Base-by-base conservation (phyloP, 2,113 vertebrate genomes). In the Motacilla alba region DNA sequence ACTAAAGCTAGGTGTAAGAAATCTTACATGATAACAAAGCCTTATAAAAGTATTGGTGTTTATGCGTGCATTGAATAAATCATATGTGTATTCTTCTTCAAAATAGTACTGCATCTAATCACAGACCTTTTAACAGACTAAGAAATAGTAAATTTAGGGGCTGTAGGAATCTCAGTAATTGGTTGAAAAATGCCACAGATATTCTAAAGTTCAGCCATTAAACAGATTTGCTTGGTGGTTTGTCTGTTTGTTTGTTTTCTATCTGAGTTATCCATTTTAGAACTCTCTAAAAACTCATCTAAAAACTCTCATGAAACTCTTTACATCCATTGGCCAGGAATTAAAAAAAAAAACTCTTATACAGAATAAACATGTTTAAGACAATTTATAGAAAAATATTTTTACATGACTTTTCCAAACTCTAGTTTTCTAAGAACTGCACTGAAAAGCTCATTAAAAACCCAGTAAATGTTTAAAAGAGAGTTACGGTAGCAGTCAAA, bases 401-500 rank as follows among this genome's bases (percentile, higher is more conserved):
- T 93, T 90, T 46, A 74, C 49, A 8, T 31, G 14, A 56, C 5
- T 69, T 93, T 63, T 69, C 24, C 12, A 66, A 70, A n/a, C 6
- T 59, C 4, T 59, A 9, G 2, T 55, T 56, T 62, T 87, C 27
- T 58, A 72, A 43, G 9, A 80, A 26, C 6, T 50, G 7, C 12
- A 35, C 11, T 50, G 39, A 86, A 75, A 31, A 70, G 0, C 14
- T 69, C 4, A 53, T 30, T 70, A 83, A 41, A 79, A 37, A 3
- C 4, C 13, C 11, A 39, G 9, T 39, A 50, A 20, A 6, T 26
- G 11, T 49, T 30, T n/a, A 28, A 75, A 69, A 60, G 9, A 64
- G 16, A 21, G 3, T 53, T 68, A 64, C 3, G 0, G 0, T 24
- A 44, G 35, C 9, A 70, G 10, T 37, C 6, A 53, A 52, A 53